Evolutionary conservation across 53 echinoderm and acorn worm species (phyloP).

Genomic region (Arbacia lixula): DNA sequence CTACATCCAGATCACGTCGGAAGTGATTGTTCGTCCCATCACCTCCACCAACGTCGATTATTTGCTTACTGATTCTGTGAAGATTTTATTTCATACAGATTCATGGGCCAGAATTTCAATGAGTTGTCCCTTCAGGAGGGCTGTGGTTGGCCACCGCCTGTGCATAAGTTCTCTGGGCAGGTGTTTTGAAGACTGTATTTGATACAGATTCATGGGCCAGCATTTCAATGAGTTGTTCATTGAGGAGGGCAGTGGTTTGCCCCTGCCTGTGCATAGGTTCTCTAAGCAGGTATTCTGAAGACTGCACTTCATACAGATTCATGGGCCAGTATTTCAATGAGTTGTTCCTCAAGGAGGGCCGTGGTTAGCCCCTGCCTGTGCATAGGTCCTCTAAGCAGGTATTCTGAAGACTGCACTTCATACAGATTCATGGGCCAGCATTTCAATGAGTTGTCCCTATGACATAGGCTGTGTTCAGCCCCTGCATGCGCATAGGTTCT

Average conservation of each 20-base stretch:
- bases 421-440: slow-evolving; percentile 46
- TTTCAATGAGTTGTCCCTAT: slow-evolving; percentile 6
- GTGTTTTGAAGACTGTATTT: not conserved
- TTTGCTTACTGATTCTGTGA: no score
- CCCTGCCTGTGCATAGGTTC: not conserved
- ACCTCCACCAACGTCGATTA: no score
- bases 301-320: slow-evolving; percentile 47
- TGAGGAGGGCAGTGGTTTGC: not conserved
- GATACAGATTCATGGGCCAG: slow-evolving; percentile 12
- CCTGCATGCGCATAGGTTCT: not conserved
- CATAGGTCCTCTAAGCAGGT: slow-evolving; percentile 1
- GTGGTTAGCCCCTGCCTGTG: slow-evolving; percentile 7
- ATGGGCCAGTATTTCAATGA: slow-evolving; percentile 22
- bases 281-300: no score
- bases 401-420: no score
- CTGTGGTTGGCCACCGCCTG: not conserved
- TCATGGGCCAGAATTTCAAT: not conserved
- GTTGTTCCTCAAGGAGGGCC: slow-evolving; percentile 9
- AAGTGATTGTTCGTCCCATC: no score
- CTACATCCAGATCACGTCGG: no score
- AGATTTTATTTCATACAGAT: slow-evolving; percentile 14
- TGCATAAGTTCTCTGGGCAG: not conserved
- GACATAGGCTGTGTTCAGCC: not conserved
- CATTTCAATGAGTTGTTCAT: not conserved
- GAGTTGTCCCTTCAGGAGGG: not conserved